Conservation (phyloP, 1,140 invertebrate species). For the Psilanteris sp. region DNA sequence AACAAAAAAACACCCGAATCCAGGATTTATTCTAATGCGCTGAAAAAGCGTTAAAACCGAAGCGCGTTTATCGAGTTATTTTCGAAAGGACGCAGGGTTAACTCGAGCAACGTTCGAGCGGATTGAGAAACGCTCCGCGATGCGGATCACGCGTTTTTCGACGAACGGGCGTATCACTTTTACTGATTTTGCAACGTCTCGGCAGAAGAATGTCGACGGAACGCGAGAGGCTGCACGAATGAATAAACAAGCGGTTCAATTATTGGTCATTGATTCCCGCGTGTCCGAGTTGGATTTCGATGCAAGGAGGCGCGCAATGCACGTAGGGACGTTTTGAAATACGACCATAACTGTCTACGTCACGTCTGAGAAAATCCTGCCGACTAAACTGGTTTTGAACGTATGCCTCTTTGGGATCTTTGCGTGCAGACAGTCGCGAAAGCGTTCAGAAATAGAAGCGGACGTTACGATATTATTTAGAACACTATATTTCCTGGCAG, state of each 20-base stretch:
- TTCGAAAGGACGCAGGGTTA: too few relatives aligned
- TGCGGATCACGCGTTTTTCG: too few relatives aligned
- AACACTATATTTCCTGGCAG: constrained; percentile 43
- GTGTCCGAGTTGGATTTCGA: constrained; percentile 35
- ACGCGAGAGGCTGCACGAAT: background rate
- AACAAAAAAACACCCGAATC: too few relatives aligned
- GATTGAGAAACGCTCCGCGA: too few relatives aligned
- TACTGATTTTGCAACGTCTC: background rate
- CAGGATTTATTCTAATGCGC: too few relatives aligned
- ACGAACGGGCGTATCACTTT: constrained; percentile 5
- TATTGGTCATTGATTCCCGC: constrained; percentile 44
- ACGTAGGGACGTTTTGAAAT: constrained; percentile 49
- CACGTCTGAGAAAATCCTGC: constrained; percentile 58
- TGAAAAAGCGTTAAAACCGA: too few relatives aligned
- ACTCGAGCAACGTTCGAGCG: too few relatives aligned
- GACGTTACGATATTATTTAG: constrained; percentile 57
- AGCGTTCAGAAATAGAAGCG: constrained; percentile 48
- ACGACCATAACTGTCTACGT: constrained; percentile 58
- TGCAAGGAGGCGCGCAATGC: constrained; percentile 28
- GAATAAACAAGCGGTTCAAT: constrained; percentile 31
- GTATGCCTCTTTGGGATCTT: constrained; percentile 38
- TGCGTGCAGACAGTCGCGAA: constrained; percentile 44
- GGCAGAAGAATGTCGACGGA: background rate
- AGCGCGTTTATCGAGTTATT: too few relatives aligned
- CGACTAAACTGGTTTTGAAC: constrained; percentile 55